Conservation (phyloP, 2,888 invertebrate species). For the Cephus sareptanus region DNA sequence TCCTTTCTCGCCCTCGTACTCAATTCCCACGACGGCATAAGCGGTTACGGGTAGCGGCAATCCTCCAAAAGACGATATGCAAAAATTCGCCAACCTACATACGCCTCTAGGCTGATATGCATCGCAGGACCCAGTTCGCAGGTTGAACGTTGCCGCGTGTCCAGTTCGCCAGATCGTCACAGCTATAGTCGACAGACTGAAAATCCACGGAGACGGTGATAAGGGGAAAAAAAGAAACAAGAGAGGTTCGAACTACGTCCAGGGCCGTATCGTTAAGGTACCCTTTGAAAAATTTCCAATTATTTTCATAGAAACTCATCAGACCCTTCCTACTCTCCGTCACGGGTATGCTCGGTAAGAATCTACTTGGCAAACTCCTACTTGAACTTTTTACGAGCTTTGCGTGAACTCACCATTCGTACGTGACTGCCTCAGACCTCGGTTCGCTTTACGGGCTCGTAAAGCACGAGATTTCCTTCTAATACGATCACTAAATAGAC, state of each 20-base stretch:
- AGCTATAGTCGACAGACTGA: not conserved
- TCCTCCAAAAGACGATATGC: slow-evolving; percentile 34
- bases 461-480: slow-evolving; percentile 23
- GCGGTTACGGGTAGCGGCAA: slow-evolving; percentile 3
- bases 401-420: slow-evolving; percentile 11
- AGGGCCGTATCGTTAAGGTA: not conserved
- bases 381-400: not conserved
- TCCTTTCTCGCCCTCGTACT: not conserved
- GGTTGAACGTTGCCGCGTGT: not conserved
- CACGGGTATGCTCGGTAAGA: not conserved
- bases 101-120: slow-evolving; percentile 39
- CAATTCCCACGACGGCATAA: not conserved
- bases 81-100: slow-evolving; percentile 39
- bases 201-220: not conserved
- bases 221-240: not conserved
- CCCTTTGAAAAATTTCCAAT: not conserved
- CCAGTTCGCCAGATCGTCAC: not conserved
- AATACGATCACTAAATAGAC: slow-evolving; percentile 8
- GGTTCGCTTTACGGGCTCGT: slow-evolving; percentile 31
- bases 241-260: not conserved
- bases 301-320: not conserved
- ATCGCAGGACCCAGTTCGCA: slow-evolving; percentile 20
- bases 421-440: not conserved
- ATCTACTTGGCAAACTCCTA: not conserved
- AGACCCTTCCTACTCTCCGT: no score